These are phyloP conservation scores for Hemistola chrysoprasaria DNA, from an alignment of 2,888 invertebrate genomes.

Conservation along the genomic window DNA sequence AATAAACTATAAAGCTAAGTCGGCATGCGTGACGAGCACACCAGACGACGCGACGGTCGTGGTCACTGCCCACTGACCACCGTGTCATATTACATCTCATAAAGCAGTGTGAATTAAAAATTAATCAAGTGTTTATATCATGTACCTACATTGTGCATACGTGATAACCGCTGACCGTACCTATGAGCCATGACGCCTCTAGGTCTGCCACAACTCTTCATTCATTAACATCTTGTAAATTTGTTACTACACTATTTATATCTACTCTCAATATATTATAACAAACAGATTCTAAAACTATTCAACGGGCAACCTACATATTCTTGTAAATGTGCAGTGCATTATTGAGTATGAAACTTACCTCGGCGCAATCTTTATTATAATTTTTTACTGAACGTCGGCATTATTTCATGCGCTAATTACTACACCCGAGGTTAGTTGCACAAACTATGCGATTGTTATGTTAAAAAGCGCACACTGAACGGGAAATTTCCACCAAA, in stretches of 20 bases:
- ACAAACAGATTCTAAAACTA: too few species aligned
- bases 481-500: conserved; percentile 6
- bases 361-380: conserved; percentile 15
- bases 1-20: conserved; percentile 29
- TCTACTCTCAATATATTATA: too few species aligned
- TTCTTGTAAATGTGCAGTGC: conserved; percentile 5
- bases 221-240: too few species aligned
- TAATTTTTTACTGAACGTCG: conserved; percentile 18
- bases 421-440: conserved; percentile 20
- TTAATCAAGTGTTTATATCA: conserved; percentile 19
- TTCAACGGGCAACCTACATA: too few species aligned
- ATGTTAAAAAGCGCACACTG: conserved; percentile 8
- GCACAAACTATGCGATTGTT: conserved; percentile 15
- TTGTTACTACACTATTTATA: too few species aligned
- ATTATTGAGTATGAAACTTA: conserved; percentile 19
- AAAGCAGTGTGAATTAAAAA: conserved; percentile 59
- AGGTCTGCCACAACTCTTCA: too few species aligned
- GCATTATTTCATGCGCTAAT: conserved; percentile 23
- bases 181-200: conserved; percentile 11
- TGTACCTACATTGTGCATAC: neutral
- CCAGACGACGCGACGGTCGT: conserved; percentile 46
- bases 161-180: conserved; percentile 1
- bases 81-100: conserved; percentile 57
- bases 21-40: conserved; percentile 47
- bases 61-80: conserved; percentile 47